Base-by-base conservation (phyloP, 2,888 invertebrate genomes). In the Campaea margaritaria region DNA sequence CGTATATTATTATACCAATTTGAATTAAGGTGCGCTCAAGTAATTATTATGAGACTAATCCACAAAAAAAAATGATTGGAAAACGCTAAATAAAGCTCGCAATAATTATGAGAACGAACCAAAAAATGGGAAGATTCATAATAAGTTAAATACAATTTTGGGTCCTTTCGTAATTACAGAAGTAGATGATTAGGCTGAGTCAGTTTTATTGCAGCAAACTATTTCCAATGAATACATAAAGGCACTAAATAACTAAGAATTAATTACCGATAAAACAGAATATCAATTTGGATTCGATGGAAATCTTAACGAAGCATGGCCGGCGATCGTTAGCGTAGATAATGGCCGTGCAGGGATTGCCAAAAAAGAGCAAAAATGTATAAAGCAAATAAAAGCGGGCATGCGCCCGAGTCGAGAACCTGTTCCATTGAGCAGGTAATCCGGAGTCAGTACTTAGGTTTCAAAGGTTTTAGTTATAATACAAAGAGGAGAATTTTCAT, bases 311-410 rank as follows among this genome's bases (percentile, higher is more conserved):
- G 87, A 87, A 86, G 86, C 81, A 73, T 73, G 80, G 76, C 72
- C 77, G 68, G 69, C 81, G 91, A 92, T 91, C 87, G 89, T 89
- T 90, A 86, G 77, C 82, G 70, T 73, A 84, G 91, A 91, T 91
- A 91, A 90, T 89, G 83, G 86, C 76, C 78, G 62, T 38, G 56
- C 62, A 70, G 76, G 83, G 86, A 87, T 90, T 87, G 89, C 89
- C 87, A 89, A 91, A 92, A 89, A 80, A 71, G 84, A 90, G 85
- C 87, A 92, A 91, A 89, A 88, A 82, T 85, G 21, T 79, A 78
- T 83, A 91, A 90, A 91, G 83, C 89, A 91, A 92, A 92, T 89
- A 91, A 90, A 91, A 85, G 78, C 83, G 82, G 78, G 83, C 86
- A 78, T 83, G 87, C 85, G 85, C 80, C 76, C 72, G 78, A 70